phyloP scores from a whole-genome alignment of 2,113 vertebrate species.

The Oxygymnocypris stewartii region DNA sequence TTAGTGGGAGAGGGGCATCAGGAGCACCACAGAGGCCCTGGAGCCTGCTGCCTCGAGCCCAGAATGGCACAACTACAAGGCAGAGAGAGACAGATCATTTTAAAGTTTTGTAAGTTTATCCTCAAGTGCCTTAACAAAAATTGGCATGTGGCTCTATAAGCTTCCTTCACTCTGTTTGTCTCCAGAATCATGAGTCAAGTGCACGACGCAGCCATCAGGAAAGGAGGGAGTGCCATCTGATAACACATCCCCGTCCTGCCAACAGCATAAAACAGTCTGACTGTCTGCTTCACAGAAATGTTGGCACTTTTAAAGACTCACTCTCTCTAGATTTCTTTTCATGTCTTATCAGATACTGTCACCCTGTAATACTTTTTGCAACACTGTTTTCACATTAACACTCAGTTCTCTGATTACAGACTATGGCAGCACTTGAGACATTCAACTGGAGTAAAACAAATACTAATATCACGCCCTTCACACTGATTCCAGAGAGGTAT shows the following conservation, averaged over 20 bases:
- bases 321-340: background rate
- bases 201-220: background rate
- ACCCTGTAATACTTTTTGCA: background rate
- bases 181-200: background rate
- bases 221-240: background rate
- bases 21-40: conserved; percentile 99
- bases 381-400: conserved; percentile 1
- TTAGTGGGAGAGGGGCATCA: conserved; percentile 99
- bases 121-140: background rate
- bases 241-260: conserved; percentile 10
- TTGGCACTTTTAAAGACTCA: background rate
- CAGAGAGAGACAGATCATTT: conserved; percentile 46
- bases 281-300: conserved; percentile 1
- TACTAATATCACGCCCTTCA: background rate
- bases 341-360: background rate
- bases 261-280: background rate
- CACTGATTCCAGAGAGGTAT: background rate
- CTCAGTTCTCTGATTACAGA: background rate
- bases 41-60: conserved; percentile 90
- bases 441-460: background rate
- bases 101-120: background rate
- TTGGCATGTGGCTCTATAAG: background rate
- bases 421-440: background rate
- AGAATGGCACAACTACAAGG: conserved; percentile 84
- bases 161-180: background rate